Conservation (phyloP, 2,113 vertebrate species). For the Oryzias javanicus region DNA sequence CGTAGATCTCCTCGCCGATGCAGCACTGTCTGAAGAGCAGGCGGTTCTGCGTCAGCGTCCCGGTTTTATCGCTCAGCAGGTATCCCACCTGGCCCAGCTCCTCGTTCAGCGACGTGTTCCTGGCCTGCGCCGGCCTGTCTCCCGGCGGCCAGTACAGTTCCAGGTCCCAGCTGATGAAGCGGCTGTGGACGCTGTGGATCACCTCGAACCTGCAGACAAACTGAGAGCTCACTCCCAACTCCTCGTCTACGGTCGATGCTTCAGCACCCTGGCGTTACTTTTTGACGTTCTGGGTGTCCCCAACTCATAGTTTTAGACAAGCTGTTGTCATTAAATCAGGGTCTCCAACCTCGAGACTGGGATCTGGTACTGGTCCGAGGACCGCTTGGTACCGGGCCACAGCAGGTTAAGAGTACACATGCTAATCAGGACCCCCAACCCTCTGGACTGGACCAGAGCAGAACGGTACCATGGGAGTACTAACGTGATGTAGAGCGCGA, state of each 20-base stretch:
- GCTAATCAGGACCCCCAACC: too few species aligned
- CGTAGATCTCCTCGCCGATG: slow-evolving; percentile 80
- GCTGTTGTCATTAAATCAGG: too few species aligned
- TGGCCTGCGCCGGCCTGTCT: slow-evolving; percentile 80
- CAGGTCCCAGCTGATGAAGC: slow-evolving; percentile 88
- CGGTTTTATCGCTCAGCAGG: slow-evolving; percentile 94
- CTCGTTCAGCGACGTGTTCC: slow-evolving; percentile 86
- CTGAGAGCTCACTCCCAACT: background rate
- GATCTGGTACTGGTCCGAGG: too few species aligned
- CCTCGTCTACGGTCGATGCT: too few species aligned
- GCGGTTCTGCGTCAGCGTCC: slow-evolving; percentile 90
- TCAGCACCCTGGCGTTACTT: too few species aligned
- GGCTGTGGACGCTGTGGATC: slow-evolving; percentile 87
- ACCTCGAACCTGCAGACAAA: slow-evolving; percentile 79
- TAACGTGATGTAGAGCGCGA: slow-evolving; percentile 91
- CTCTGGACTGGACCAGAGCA: too few species aligned
- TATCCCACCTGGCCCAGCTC: slow-evolving; percentile 91
- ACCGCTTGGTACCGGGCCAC: too few species aligned
- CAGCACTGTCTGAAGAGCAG: slow-evolving; percentile 93
- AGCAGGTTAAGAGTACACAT: too few species aligned
- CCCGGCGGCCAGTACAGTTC: slow-evolving; percentile 79
- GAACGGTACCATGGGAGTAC: too few species aligned
- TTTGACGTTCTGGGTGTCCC: too few species aligned
- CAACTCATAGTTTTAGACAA: too few species aligned
- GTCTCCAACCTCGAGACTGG: too few species aligned